Percentiles rank a stretch among this genome's conserved stretches.
phyloP scores from a whole-genome alignment of 1,140 invertebrate genomes.

The Reticulitermes speratus region DNA sequence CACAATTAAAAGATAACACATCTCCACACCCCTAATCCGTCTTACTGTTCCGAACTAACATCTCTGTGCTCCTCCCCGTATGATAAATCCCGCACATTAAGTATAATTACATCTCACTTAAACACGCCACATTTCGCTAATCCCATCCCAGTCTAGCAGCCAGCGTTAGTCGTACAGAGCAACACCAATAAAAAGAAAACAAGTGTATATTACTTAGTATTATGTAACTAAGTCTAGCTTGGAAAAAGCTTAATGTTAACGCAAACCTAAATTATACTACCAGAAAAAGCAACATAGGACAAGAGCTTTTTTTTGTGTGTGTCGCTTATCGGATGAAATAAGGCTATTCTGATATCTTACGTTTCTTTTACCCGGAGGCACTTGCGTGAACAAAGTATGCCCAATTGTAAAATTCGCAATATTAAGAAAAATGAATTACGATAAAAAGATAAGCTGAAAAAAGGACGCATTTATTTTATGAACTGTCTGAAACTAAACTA shows the following conservation, averaged over 20 bases:
- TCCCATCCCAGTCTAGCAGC: background rate
- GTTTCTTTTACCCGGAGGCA: no score
- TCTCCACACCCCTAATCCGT: slow-evolving; percentile 13
- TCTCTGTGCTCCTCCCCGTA: background rate
- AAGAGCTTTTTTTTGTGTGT: background rate
- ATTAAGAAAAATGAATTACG: no score
- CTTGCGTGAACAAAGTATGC: no score
- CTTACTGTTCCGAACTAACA: background rate
- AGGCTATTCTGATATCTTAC: no score
- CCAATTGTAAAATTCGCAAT: no score
- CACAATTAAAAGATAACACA: slow-evolving; percentile 3
- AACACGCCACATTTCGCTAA: slow-evolving; percentile 18
- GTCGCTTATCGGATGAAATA: no score
- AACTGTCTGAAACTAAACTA: no score
- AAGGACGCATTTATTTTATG: no score
- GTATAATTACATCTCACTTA: slow-evolving; percentile 17
- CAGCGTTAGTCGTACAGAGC: background rate
- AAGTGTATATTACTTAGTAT: slow-evolving; percentile 20
- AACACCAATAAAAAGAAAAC: slow-evolving; percentile 19
- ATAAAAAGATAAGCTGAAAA: no score
- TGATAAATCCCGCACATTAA: slow-evolving; percentile 8
- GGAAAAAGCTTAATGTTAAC: slow-evolving; percentile 2
- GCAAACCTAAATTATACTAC: background rate
- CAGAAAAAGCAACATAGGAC: background rate
- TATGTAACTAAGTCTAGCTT: slow-evolving; percentile 2